A percentile compares a stretch with the other conserved stretches of the same genome.
These are phyloP conservation scores for Falco naumanni DNA, from an alignment of 2,797 vertebrate genomes.

Conservation along the genomic window DNA sequence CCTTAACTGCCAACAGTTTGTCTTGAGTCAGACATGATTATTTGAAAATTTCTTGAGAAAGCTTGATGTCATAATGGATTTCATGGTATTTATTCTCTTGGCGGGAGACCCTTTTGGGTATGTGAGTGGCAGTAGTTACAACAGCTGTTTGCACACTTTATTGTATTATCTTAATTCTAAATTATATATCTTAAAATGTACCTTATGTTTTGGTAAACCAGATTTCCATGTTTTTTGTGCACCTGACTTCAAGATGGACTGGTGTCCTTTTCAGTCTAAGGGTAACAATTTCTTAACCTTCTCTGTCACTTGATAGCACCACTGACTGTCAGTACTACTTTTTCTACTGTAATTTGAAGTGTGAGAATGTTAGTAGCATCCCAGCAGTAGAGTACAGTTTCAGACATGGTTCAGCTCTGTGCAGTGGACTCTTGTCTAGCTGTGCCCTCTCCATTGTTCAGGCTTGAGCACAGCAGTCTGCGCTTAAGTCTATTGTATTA, in stretches of 20 bases:
- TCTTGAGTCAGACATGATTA: not conserved
- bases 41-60: not conserved
- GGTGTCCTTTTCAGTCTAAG: not conserved
- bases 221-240: not conserved
- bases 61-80: not conserved
- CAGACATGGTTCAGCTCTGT: not conserved
- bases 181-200: not conserved
- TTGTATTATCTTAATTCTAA: not conserved
- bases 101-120: not conserved
- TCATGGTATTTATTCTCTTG: not conserved
- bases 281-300: not conserved
- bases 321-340: not conserved
- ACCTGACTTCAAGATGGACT: not conserved
- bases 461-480: not conserved
- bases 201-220: not conserved
- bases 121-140: not conserved
- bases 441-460: not conserved
- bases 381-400: not conserved
- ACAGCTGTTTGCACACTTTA: not conserved
- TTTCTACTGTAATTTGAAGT: not conserved
- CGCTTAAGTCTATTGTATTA: not conserved
- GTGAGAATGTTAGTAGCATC: not conserved
- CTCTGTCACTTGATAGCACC: not conserved
- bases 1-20: not conserved
- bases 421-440: not conserved